phyloP scores from a whole-genome alignment of 1,140 invertebrate genomes.

The Zaprionus gabonicus region DNA sequence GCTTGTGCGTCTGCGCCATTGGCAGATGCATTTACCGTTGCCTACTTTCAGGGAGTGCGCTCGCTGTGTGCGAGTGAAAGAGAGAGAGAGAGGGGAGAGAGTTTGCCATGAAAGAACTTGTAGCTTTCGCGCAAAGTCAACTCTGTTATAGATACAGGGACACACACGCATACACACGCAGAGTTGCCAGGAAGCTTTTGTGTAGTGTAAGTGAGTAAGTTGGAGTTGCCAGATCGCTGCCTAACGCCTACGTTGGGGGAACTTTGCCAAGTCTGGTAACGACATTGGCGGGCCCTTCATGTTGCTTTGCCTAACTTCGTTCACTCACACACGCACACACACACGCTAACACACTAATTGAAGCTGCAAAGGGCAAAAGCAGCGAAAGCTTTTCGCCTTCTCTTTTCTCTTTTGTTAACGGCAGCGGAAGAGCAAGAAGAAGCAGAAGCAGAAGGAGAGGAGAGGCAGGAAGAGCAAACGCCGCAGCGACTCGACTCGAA shows the following conservation, averaged over 20 bases:
- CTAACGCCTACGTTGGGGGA: not conserved
- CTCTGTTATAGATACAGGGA: conserved; percentile 75
- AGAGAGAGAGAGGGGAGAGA: conserved; percentile 35
- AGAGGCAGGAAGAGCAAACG: conserved; percentile 43
- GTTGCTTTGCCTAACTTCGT: conserved; percentile 8
- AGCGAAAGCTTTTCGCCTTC: conserved; percentile 60
- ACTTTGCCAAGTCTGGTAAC: conserved; percentile 27
- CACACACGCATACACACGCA: not conserved
- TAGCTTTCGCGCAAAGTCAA: conserved; percentile 56
- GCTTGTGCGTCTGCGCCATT: conserved; percentile 69
- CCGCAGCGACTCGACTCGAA: conserved; percentile 40
- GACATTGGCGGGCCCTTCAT: not conserved
- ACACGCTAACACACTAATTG: conserved; percentile 30
- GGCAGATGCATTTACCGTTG: conserved; percentile 61
- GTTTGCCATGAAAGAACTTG: conserved; percentile 54
- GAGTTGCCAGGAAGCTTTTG: conserved; percentile 22
- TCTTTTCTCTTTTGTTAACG: conserved; percentile 25
- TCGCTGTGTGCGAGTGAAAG: conserved; percentile 22
- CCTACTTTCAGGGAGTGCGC: conserved; percentile 56
- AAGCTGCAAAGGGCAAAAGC: conserved; percentile 58
- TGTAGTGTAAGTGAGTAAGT: not conserved
- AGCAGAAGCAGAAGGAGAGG: conserved; percentile 31
- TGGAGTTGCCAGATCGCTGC: conserved; percentile 62
- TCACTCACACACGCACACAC: conserved; percentile 12
- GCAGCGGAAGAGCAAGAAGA: conserved; percentile 29